Evolutionary conservation across 1,140 invertebrate genomes (phyloP), one percentile per base, ranked within the genome.

Genomic region (Stratiolaelaps scimitus): DNA sequence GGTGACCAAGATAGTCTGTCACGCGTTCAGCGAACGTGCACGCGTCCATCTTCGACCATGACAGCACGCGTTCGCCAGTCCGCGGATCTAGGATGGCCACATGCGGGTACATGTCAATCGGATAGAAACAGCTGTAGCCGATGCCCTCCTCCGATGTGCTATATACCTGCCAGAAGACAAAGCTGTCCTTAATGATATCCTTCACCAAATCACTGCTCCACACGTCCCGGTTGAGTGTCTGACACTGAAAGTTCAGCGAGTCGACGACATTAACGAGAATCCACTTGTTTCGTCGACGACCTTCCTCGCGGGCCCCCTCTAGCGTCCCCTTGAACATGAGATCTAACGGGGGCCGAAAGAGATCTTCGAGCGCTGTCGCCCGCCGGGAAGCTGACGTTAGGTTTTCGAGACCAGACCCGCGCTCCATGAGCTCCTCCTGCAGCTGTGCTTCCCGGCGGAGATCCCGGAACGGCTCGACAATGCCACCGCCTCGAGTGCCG

Each of bases 161-260:
- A 69, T 85, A 82, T 29, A 85, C 84, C 80, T 88, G 86, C 85
- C 85, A 88, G 68, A 88, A 81, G n/a, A 87, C 75, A 73, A 88
- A 88, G 75, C 85, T 81, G 69, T 84, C 79, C 64, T 80, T 80
- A 20, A 88, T 74, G 53, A 88, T 78, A 48, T 79, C 79, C 67
- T 83, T 82, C 1, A 88, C 80, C 67, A 82, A 79, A 64, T 74
- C 73, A 69, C 83, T 80, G 1, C 84, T 82, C 86, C 86, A 88
- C 0, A 89, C 80, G 75, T 88, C 86, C 64, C 86, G 76, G 74
- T 88, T 88, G 2, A 88, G 75, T 5, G 84, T 80, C 75, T 88
- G 85, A 69, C 80, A 82, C 10, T 81, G 74, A 76, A 88, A 88
- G 74, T 87, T 85, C 70, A 80, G 76, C 23, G 84, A 79, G 76